These are phyloP conservation scores for Thamnaconus septentrionalis DNA, from an alignment of 2,113 vertebrate genomes.

Conservation along the genomic window DNA sequence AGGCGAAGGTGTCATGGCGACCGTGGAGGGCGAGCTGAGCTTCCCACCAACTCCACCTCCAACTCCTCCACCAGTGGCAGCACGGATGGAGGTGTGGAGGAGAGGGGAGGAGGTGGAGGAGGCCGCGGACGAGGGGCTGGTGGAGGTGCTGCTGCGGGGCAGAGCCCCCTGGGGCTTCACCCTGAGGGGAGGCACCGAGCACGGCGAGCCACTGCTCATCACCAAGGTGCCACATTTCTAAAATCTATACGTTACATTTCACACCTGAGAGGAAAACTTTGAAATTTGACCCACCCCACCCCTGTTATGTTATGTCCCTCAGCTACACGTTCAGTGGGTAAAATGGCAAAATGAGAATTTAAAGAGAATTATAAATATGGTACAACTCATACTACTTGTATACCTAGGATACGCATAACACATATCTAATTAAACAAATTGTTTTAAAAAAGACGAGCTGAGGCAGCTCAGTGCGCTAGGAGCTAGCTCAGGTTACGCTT, in stretches of 20 bases:
- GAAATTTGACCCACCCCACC: neutral
- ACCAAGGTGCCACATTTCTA: slow-evolving; percentile 79
- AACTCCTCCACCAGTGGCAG: slow-evolving; percentile 3
- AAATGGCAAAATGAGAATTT: no score
- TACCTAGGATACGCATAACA: no score
- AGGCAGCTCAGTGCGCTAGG: no score
- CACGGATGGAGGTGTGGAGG: slow-evolving; percentile 39
- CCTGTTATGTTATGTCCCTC: no score
- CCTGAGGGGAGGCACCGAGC: slow-evolving; percentile 85
- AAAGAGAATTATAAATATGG: no score
- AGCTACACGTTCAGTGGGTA: no score
- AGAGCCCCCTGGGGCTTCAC: slow-evolving; percentile 90
- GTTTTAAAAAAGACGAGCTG: no score
- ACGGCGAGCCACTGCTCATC: slow-evolving; percentile 85
- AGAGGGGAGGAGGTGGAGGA: slow-evolving; percentile 25
- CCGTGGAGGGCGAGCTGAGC: neutral
- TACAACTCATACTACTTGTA: no score
- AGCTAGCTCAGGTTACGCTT: no score
- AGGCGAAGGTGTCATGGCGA: slow-evolving; percentile 26
- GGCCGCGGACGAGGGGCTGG: slow-evolving; percentile 21
- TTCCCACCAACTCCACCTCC: slow-evolving; percentile 24
- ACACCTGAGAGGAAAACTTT: neutral
- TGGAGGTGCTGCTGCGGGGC: slow-evolving; percentile 55
- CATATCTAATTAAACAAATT: no score
- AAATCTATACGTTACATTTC: no score